Evolutionary conservation across 2,113 vertebrate species (phyloP).

Genomic region (Dermatemys mawii): DNA sequence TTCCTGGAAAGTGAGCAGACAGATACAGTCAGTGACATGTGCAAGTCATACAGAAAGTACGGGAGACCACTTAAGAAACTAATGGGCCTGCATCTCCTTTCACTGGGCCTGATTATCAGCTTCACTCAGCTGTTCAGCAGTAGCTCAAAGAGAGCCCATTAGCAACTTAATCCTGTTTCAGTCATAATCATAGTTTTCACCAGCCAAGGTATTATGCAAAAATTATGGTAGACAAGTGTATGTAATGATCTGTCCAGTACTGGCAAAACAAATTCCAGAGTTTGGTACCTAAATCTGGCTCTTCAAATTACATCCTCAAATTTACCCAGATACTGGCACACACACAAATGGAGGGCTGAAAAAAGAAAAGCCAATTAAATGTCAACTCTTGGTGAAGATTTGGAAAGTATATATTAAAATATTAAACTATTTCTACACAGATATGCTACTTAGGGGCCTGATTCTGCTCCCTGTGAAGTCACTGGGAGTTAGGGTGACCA

Average conservation of each 20-base stretch:
- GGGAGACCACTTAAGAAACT: neutral
- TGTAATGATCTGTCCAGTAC: neutral
- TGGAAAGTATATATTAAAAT: neutral
- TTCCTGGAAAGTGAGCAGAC: neutral
- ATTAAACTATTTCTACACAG: neutral
- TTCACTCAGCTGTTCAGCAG: neutral
- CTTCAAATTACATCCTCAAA: neutral
- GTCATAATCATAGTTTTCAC: neutral
- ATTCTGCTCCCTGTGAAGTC: conserved; percentile 1
- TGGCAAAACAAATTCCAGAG: neutral
- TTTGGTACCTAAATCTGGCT: neutral
- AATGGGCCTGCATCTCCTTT: neutral
- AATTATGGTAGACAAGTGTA: neutral
- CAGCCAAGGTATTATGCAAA: neutral
- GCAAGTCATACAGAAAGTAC: neutral
- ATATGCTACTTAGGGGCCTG: neutral
- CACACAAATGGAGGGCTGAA: neutral
- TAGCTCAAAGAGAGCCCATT: neutral
- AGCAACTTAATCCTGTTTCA: neutral
- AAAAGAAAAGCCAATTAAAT: neutral
- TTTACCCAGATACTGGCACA: neutral
- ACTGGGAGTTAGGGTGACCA: too few relatives aligned
- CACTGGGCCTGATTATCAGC: neutral
- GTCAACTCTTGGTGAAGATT: neutral
- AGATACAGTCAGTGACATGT: neutral